Evolutionary conservation across 1,140 invertebrate species (phyloP), one percentile per base, ranked within the genome.

Genomic region (Papilio helenus): DNA sequence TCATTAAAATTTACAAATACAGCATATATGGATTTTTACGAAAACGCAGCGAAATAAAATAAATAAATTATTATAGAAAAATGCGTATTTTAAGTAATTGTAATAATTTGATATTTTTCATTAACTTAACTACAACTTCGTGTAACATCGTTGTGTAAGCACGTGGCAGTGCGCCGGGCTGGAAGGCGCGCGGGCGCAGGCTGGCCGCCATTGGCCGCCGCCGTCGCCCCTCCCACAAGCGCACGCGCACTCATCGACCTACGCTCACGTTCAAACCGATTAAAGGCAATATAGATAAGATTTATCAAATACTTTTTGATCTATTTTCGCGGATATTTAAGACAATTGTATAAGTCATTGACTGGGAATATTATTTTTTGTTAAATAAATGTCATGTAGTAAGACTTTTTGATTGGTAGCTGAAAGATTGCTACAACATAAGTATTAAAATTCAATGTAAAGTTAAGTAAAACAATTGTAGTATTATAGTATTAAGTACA

Each of bases 171-270:
- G 74, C 68, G 78, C 82, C 73, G 79, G 79, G 72, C 76, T 55
- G 78, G 82, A 72, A 78, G 79, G 73, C 76, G 83, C 82, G 82
- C 82, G 55, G 18, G 83, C 79, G 84, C 86, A 84, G 51, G 61
- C 74, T 39, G 29, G 85, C 81, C 76, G 83, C 79, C 84, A 93
- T 93, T 93, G 92, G 92, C 79, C 87, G 81, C 16, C 80, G 76
- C 85, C 82, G 76, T 84, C 82, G 90, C 90, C 89, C 89, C 92
- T 87, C 92, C 92, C 90, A 91, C 88, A 82, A 79, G 86, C 84
- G 84, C 86, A 80, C 81, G 84, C 85, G 86, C 46, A 26, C 46
- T 34, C 34, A 61, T 16, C 76, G 14, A 42, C 34, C 72, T 49
- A 49, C 72, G 42, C 39, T 74, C 72, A 46, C 39, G 12, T 74